Conservation (phyloP, 2,113 vertebrate species). For the Ploceus nigricollis region DNA sequence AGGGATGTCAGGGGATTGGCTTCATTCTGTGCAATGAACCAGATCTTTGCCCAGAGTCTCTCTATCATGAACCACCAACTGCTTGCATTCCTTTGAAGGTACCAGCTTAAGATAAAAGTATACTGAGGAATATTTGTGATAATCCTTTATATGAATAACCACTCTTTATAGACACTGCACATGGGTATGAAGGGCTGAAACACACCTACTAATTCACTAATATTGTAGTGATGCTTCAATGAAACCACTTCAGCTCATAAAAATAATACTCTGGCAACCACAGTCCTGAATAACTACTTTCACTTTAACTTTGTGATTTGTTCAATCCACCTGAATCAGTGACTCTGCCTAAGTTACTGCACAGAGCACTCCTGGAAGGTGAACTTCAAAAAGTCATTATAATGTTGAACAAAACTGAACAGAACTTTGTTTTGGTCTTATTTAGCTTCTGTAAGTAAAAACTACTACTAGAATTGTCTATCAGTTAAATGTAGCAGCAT, state of each 20-base stretch:
- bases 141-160: background rate
- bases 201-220: background rate
- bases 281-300: background rate
- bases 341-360: background rate
- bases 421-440: background rate
- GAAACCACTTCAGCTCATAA: constrained; percentile 7
- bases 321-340: background rate
- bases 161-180: background rate
- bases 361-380: background rate
- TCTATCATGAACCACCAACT: background rate
- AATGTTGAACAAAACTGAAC: background rate
- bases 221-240: background rate
- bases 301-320: background rate
- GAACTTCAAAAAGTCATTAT: background rate
- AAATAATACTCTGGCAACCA: background rate
- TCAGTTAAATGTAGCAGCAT: background rate
- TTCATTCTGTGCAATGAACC: background rate
- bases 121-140: background rate
- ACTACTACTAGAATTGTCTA: background rate
- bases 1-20: background rate
- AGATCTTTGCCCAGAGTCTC: background rate
- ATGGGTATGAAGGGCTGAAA: background rate
- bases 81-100: background rate
- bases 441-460: background rate
- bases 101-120: background rate